Evolutionary conservation across 2,113 vertebrate species (phyloP).

Genomic region (Heteronetta atricapilla): DNA sequence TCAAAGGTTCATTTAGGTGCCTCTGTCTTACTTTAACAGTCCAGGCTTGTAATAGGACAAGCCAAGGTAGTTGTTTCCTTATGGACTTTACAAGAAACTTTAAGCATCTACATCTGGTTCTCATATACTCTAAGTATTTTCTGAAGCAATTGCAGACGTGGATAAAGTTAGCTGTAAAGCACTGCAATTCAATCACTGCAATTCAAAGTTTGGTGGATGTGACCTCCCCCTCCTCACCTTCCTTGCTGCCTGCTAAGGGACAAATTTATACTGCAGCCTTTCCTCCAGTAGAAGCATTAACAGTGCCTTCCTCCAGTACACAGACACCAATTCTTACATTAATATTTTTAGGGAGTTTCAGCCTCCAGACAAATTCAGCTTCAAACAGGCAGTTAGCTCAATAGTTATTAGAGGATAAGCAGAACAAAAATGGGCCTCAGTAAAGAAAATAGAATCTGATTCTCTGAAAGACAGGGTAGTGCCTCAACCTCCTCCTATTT

Average conservation of each 20-base stretch:
- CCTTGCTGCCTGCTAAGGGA: neutral
- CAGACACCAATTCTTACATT: neutral
- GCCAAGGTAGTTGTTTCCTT: neutral
- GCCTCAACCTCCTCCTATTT: neutral
- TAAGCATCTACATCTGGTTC: neutral
- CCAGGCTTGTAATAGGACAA: neutral
- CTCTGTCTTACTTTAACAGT: neutral
- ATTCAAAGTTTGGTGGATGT: neutral
- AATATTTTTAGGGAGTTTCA: neutral
- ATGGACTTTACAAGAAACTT: neutral
- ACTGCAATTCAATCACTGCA: neutral
- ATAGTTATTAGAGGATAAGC: neutral
- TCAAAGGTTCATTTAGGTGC: neutral
- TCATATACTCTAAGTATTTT: neutral
- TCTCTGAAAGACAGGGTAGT: neutral
- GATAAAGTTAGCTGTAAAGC: neutral
- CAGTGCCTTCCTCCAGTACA: neutral
- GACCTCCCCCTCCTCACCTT: neutral
- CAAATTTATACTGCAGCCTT: neutral
- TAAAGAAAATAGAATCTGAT: neutral
- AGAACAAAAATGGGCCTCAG: neutral
- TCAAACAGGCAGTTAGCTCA: neutral
- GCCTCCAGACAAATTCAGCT: neutral
- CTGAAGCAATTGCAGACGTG: neutral
- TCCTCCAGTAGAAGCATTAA: neutral